These are phyloP conservation scores for Hydrozoanthus tunicans DNA, from an alignment of 64 coral and sea anemone species.

Conservation along the genomic window DNA sequence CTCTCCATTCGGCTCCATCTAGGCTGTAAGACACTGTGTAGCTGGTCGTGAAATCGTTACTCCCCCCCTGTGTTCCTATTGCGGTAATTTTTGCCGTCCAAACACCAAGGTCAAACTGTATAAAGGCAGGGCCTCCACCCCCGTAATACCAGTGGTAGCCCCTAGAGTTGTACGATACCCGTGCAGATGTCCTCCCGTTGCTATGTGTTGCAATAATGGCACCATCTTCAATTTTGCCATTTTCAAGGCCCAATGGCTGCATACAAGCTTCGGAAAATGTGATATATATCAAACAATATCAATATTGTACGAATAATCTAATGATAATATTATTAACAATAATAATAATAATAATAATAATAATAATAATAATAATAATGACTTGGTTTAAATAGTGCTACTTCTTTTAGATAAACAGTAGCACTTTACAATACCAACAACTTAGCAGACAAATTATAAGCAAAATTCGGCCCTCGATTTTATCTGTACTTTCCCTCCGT, in stretches of 20 bases:
- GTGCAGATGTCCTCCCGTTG: not conserved
- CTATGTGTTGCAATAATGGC: not conserved
- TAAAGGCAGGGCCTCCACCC: not conserved
- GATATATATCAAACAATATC: too few relatives aligned
- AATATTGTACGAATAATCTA: too few relatives aligned
- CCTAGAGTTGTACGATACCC: not conserved
- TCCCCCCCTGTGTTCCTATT: conserved; percentile 18
- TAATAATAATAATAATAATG: too few relatives aligned
- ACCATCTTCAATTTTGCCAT: not conserved
- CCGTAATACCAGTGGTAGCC: not conserved
- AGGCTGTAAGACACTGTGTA: conserved; percentile 48
- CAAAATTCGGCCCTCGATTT: too few relatives aligned
- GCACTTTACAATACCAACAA: too few relatives aligned
- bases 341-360: too few relatives aligned
- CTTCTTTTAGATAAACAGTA: too few relatives aligned
- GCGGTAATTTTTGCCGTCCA: conserved; percentile 27
- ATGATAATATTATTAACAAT: too few relatives aligned
- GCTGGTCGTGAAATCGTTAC: not conserved
- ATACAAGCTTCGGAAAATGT: conserved; percentile 34
- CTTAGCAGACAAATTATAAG: too few relatives aligned
- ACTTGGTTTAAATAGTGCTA: too few relatives aligned
- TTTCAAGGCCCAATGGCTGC: conserved; percentile 3
- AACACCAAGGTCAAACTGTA: conserved; percentile 58
- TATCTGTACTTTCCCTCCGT: too few relatives aligned
- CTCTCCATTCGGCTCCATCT: conserved; percentile 46